Evolutionary conservation across 2,113 vertebrate species (phyloP).

Genomic region (Archilochus colubris): DNA sequence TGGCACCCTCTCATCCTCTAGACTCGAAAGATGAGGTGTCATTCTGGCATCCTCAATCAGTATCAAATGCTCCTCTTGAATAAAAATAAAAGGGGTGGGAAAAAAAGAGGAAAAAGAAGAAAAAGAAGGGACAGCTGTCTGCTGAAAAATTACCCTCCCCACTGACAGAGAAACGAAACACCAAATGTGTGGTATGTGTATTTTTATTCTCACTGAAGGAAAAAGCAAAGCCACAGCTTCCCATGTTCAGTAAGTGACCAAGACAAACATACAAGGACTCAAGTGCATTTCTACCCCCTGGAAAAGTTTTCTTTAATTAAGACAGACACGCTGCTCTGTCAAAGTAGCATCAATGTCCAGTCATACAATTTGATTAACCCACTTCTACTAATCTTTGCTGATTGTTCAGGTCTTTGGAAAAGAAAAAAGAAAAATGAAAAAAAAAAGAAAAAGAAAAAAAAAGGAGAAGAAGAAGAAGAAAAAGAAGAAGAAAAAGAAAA

Average conservation of each 20-base stretch:
- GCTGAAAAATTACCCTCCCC: background rate
- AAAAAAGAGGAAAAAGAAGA: background rate
- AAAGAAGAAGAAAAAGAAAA: too few relatives aligned
- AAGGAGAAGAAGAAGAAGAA: too few relatives aligned
- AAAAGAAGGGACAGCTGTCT: background rate
- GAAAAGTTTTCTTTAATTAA: conserved; percentile 55
- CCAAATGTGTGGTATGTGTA: background rate
- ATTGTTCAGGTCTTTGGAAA: background rate
- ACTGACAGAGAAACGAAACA: background rate
- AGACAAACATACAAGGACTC: background rate
- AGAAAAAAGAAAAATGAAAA: too few relatives aligned
- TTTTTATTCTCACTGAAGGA: conserved; percentile 39
- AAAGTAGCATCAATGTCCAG: conserved; percentile 5
- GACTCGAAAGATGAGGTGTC: background rate
- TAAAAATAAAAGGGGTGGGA: background rate
- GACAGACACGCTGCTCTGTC: conserved; percentile 25
- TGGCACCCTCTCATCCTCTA: background rate
- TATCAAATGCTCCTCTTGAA: conserved; percentile 1
- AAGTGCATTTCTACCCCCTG: conserved; percentile 38
- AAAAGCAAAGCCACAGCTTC: conserved; percentile 45
- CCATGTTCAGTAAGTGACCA: conserved; percentile 37
- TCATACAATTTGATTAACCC: background rate
- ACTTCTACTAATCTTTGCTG: background rate
- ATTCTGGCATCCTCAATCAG: background rate
- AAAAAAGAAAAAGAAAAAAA: too few relatives aligned